A percentile compares a stretch with the other conserved stretches of the same genome.
Evolutionary conservation across 2,888 invertebrate genomes (phyloP).

Genomic region (Calliphora vomitoria): DNA sequence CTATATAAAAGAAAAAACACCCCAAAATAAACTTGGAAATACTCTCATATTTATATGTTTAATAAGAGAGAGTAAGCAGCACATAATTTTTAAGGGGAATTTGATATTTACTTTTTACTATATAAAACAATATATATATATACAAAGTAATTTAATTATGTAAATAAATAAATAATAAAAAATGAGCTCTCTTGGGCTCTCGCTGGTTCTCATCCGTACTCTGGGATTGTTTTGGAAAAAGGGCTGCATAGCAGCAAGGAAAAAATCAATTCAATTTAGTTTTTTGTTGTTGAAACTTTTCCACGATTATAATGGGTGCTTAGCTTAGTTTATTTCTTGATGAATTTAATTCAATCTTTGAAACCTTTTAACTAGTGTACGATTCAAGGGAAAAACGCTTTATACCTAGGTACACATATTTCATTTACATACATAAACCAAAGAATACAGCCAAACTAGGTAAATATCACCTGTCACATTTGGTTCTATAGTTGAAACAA

Average conservation of each 20-base stretch:
- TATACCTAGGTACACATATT: too few species aligned
- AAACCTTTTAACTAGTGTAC: too few species aligned
- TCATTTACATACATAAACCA: too few species aligned
- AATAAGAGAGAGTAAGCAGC: not conserved
- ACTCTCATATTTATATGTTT: not conserved
- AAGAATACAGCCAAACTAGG: too few species aligned
- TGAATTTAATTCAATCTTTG: too few species aligned
- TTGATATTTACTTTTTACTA: constrained; percentile 13
- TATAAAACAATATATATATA: constrained; percentile 10
- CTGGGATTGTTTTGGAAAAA: not conserved
- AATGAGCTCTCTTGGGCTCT: not conserved
- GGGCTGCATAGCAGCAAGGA: not conserved
- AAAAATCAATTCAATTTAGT: not conserved
- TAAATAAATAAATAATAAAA: not conserved
- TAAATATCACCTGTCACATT: too few species aligned
- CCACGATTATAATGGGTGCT: not conserved
- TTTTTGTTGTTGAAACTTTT: not conserved
- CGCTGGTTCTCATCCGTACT: not conserved
- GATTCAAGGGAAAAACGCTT: too few species aligned
- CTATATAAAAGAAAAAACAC: constrained; percentile 22
- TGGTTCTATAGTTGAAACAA: too few species aligned
- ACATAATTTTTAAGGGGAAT: constrained; percentile 44
- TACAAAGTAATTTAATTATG: constrained; percentile 37
- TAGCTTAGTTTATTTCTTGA: too few species aligned
- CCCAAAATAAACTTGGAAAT: not conserved